A percentile compares a stretch with the other conserved stretches of the same genome.
These are phyloP conservation scores for Umimayanthus kanabou DNA, from an alignment of 92 coral and sea anemone genomes.

Conservation along the genomic window DNA sequence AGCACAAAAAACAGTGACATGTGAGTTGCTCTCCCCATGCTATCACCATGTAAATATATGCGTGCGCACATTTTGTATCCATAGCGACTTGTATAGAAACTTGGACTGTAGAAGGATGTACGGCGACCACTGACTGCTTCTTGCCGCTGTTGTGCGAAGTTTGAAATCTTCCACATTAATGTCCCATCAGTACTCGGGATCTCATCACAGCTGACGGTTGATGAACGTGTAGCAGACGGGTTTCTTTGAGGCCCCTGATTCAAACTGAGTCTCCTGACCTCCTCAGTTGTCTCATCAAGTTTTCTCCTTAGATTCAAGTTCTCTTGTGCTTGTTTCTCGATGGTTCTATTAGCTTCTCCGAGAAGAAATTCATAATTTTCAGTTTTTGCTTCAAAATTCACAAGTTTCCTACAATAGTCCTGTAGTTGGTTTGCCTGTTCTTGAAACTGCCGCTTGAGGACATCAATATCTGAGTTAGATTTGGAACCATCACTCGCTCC, in stretches of 20 bases:
- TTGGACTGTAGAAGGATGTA: background rate
- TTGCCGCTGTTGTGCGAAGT: background rate
- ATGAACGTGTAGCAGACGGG: background rate
- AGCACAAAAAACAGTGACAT: too few species aligned
- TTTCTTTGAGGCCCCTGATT: background rate
- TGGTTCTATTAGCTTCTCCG: conserved; percentile 28
- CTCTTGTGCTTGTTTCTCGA: conserved; percentile 23
- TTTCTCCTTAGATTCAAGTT: background rate
- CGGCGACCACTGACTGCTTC: conserved; percentile 5
- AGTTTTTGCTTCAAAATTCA: conserved; percentile 6
- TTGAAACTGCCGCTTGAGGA: conserved; percentile 5
- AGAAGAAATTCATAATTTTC: conserved; percentile 24
- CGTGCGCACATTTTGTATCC: too few species aligned
- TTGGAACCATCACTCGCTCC: conserved; percentile 1
- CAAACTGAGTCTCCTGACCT: background rate
- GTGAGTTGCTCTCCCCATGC: too few species aligned
- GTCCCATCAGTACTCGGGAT: background rate
- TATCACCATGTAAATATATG: too few species aligned
- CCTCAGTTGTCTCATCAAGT: background rate
- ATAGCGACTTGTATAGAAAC: too few species aligned
- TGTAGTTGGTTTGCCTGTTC: conserved; percentile 11
- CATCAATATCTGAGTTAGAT: background rate
- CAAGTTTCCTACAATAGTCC: conserved; percentile 14
- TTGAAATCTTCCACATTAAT: background rate
- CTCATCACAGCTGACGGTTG: background rate